These are phyloP conservation scores for Lycaon pictus DNA, from an alignment of 2,113 vertebrate genomes.

Conservation along the genomic window DNA sequence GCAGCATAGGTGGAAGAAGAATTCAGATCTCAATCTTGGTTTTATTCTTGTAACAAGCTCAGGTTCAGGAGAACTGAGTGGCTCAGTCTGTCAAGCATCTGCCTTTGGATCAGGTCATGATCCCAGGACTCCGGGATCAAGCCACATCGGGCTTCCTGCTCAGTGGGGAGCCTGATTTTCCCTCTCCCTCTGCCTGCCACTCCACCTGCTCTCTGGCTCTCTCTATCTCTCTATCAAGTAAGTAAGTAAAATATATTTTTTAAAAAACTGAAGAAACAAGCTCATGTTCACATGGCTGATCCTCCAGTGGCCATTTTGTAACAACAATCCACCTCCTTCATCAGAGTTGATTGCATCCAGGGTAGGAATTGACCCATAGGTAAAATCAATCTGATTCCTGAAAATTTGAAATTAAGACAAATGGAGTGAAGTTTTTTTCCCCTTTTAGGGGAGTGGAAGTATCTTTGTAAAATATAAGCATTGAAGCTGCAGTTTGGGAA, in stretches of 20 bases:
- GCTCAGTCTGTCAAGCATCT: too few relatives aligned
- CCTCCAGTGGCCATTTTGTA: not conserved
- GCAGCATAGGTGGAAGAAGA: not conserved
- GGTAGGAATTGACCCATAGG: not conserved
- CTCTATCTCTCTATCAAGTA: too few relatives aligned
- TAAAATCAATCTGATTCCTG: not conserved
- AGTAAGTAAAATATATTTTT: too few relatives aligned
- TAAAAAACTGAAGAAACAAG: not conserved
- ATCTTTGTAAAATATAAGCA: not conserved
- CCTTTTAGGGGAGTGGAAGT: not conserved
- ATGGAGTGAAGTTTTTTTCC: not conserved
- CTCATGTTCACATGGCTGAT: not conserved
- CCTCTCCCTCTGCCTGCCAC: too few relatives aligned
- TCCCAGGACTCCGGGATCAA: too few relatives aligned
- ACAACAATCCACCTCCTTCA: not conserved
- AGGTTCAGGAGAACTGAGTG: not conserved
- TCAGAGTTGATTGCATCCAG: not conserved
- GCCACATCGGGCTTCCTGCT: too few relatives aligned
- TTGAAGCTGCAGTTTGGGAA: not conserved
- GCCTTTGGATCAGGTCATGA: too few relatives aligned
- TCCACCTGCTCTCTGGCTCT: too few relatives aligned
- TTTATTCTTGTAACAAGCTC: not conserved
- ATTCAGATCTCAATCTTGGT: not conserved
- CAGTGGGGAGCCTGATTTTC: too few relatives aligned
- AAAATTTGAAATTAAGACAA: conserved; percentile 31